Percentiles rank a stretch among this genome's conserved stretches.
Conservation (phyloP, 2,797 vertebrate genomes). For the Alauda arvensis region DNA sequence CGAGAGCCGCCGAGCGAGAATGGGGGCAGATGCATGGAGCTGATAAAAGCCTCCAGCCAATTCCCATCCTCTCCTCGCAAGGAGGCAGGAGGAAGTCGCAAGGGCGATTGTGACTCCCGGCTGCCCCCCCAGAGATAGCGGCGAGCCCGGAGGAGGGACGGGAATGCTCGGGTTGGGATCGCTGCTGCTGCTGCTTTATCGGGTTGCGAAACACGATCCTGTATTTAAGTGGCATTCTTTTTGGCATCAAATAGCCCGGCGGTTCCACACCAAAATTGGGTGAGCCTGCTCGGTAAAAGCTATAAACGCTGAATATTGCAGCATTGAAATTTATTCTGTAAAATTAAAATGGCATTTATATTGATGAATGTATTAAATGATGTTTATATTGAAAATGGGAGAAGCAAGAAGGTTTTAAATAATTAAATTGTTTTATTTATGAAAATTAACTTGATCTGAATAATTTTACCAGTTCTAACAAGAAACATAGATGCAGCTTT, state of each 20-base stretch:
- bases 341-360: background rate
- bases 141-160: background rate
- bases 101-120: constrained; percentile 10
- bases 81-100: constrained; percentile 36
- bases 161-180: background rate
- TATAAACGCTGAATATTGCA: background rate
- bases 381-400: background rate
- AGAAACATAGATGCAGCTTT: background rate
- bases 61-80: constrained; percentile 44
- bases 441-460: background rate
- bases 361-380: no score
- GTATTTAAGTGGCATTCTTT: background rate
- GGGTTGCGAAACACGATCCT: background rate
- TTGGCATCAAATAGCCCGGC: background rate
- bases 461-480: background rate
- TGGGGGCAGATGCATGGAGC: constrained; percentile 51
- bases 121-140: background rate
- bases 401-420: background rate
- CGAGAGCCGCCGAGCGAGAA: constrained; percentile 9
- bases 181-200: background rate
- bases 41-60: constrained; percentile 57
- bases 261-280: background rate
- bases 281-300: accelerated
- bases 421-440: background rate
- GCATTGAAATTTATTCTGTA: accelerated